Evolutionary conservation across 1,140 invertebrate genomes (phyloP).

Genomic region (Heliothis virescens): DNA sequence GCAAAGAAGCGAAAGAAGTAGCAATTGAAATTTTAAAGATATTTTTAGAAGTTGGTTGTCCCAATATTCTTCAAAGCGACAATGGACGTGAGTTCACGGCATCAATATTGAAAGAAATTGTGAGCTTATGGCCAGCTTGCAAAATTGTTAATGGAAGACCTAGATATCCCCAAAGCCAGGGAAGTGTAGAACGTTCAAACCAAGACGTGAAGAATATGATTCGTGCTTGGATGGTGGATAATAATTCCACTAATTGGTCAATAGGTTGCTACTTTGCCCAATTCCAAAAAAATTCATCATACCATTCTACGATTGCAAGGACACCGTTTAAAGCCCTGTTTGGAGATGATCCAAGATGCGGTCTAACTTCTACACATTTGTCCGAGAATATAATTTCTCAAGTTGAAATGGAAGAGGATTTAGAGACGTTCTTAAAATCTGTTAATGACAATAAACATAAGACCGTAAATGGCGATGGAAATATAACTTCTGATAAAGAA

Average conservation of each 20-base stretch:
- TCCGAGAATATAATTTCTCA: slow-evolving; percentile 53
- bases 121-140: slow-evolving; percentile 51
- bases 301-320: slow-evolving; percentile 66
- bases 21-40: slow-evolving; percentile 72
- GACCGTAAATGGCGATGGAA: no score
- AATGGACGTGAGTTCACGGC: slow-evolving; percentile 75
- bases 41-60: slow-evolving; percentile 75
- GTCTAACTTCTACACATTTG: slow-evolving; percentile 48
- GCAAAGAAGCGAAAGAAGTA: slow-evolving; percentile 78
- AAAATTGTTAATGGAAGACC: slow-evolving; percentile 54
- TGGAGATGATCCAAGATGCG: slow-evolving; percentile 53
- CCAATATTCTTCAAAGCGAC: slow-evolving; percentile 74
- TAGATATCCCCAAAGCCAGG: no score
- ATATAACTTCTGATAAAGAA: no score
- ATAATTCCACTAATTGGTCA: slow-evolving; percentile 64
- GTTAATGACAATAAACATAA: no score
- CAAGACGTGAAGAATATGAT: slow-evolving; percentile 55
- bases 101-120: slow-evolving; percentile 61
- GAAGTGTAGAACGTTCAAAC: slow-evolving; percentile 51
- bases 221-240: slow-evolving; percentile 53
- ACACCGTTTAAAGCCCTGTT: slow-evolving; percentile 59
- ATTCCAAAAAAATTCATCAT: slow-evolving; percentile 71
- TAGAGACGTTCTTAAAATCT: slow-evolving; percentile 27
- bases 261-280: slow-evolving; percentile 75
- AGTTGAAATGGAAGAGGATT: slow-evolving; percentile 58